These are phyloP conservation scores for Melanotaenia boesemani DNA, from an alignment of 2,797 vertebrate species.

Conservation along the genomic window DNA sequence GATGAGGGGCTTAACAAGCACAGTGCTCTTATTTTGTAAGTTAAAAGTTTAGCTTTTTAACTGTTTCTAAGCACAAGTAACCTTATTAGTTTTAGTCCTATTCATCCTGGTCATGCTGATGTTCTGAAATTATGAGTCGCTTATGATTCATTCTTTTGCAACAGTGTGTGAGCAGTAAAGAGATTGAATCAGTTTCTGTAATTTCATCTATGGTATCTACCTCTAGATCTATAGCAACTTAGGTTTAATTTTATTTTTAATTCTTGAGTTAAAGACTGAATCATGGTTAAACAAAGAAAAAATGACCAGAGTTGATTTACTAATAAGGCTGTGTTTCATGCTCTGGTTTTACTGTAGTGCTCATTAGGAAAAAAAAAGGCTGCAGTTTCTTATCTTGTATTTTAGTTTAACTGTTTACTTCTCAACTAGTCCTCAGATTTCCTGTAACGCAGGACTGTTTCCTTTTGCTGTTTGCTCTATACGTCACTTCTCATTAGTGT, in stretches of 20 bases:
- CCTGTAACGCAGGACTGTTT: constrained; percentile 30
- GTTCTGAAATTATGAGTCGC: constrained; percentile 18
- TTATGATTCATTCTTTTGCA: constrained; percentile 44
- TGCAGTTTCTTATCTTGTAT: constrained; percentile 33
- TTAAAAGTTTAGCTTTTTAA: background rate
- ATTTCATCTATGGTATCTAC: constrained; percentile 30
- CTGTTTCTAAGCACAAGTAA: constrained; percentile 21
- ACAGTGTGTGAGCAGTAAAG: constrained; percentile 24
- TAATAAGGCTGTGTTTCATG: constrained; percentile 21
- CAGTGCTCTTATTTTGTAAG: constrained; percentile 29
- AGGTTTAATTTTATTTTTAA: constrained; percentile 46
- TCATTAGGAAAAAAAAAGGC: constrained; percentile 9
- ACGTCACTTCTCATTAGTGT: constrained; percentile 7
- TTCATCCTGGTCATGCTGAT: constrained; percentile 30
- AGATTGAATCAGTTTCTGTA: constrained; percentile 27
- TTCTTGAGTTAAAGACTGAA: constrained; percentile 12
- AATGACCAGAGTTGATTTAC: background rate
- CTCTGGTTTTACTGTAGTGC: constrained; percentile 28
- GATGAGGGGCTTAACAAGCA: constrained; percentile 39
- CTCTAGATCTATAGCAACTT: constrained; percentile 26
- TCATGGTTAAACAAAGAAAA: background rate
- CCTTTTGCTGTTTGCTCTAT: constrained; percentile 32
- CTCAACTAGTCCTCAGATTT: constrained; percentile 29
- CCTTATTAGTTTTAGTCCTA: constrained; percentile 29
- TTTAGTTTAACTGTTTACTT: constrained; percentile 36